Conservation (phyloP, 2,113 vertebrate genomes). For the Corydoras sp. region DNA sequence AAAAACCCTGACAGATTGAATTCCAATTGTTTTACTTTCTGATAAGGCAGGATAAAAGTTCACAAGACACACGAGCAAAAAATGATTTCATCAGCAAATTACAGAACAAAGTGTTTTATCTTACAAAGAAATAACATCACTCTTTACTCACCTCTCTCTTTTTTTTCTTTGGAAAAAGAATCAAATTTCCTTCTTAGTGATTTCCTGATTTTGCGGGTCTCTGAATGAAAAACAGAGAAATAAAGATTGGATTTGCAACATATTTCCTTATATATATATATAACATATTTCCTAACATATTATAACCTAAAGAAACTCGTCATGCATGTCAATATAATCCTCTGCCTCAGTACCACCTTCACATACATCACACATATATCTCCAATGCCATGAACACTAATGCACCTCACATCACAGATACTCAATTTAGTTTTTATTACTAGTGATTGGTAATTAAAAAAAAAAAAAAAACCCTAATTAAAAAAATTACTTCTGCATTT, state of each 20-base stretch:
- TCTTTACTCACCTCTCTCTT: conserved; percentile 64
- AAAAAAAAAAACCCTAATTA: background rate
- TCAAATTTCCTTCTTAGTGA: conserved; percentile 77
- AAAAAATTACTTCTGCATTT: background rate
- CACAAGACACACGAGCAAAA: background rate
- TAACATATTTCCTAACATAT: background rate
- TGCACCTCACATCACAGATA: background rate
- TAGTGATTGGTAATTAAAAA: background rate
- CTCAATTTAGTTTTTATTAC: background rate
- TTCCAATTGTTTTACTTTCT: conserved; percentile 3
- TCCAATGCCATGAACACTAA: no score
- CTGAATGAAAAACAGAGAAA: conserved; percentile 48
- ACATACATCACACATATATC: no score
- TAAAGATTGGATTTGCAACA: background rate
- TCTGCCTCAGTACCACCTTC: no score
- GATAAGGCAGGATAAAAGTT: conserved; percentile 1
- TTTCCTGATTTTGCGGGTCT: conserved; percentile 67
- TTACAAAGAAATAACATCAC: background rate
- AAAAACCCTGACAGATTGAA: background rate
- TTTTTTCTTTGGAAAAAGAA: conserved; percentile 79
- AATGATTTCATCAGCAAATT: background rate
- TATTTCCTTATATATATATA: background rate
- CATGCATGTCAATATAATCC: no score
- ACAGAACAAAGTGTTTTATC: background rate
- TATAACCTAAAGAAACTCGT: no score